Base-by-base conservation (phyloP, 2,888 invertebrate genomes). In the Noctua janthina region DNA sequence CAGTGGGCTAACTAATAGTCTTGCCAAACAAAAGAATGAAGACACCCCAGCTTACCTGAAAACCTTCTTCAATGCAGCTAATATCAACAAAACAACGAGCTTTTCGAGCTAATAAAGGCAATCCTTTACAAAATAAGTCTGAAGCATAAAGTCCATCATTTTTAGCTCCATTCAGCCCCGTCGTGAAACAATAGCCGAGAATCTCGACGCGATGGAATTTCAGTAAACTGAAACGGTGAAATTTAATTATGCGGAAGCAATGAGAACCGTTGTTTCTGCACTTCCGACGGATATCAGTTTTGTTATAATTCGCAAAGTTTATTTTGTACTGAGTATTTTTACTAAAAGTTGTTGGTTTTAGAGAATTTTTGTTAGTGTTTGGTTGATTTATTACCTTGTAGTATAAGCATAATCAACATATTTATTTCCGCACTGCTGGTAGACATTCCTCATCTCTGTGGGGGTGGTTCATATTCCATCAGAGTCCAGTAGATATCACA, bases 181-280 rank as follows among this genome's bases (percentile, higher is more conserved):
- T 74, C 72, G 54, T 39, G 75, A 82, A 87, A 90, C 90, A 89
- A 92, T 88, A 84, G 78, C 79, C 68, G 84, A 43, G 89, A 90
- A 86, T 85, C 88, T 86, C 85, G 74, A 78, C 81, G 84, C 92
- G 92, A 93, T 93, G 92, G 93, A 92, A 94, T 94, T 94, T 92
- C 91, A 92, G 92, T 92, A 92, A 93, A 92, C 92, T 93, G 92
- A 92, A 93, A 93, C 91, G 86, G 86, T 90, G 88, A 91, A 92
- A 95, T 95, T 92, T 92, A 95, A 94, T 95, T 94, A 94, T 91
- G 92, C 91, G 92, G 87, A 91, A 94, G 92, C 92, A 88, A 89
- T 84, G 85, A 83, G 87, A 84, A 87, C 87, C 87, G 89, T 92
- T 91, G 91, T 91, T 92, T 86, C 90, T 88, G 86, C 89, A 87